phyloP scores from a whole-genome alignment of 1,140 invertebrate species.

The Bilobella aurantiaca region DNA sequence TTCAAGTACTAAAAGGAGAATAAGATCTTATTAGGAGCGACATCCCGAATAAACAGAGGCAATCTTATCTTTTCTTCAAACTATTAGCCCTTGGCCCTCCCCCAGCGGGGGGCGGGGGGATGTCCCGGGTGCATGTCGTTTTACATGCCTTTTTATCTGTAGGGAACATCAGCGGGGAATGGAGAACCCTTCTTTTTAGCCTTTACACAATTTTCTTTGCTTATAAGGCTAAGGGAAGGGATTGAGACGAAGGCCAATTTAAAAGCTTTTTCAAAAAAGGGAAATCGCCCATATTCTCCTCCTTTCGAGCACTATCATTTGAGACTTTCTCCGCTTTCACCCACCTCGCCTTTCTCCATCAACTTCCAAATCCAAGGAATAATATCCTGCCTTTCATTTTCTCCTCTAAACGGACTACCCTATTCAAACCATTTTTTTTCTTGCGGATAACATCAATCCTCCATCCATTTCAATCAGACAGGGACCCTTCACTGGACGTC shows the following conservation, averaged over 20 bases:
- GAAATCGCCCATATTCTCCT: slow-evolving; percentile 8
- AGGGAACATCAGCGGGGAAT: not conserved
- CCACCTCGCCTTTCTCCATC: not conserved
- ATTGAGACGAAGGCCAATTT: not conserved
- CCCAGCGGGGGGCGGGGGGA: no score
- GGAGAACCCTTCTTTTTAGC: no score
- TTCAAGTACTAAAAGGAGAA: not conserved
- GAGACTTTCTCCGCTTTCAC: not conserved
- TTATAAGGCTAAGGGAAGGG: no score
- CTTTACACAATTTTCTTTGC: no score
- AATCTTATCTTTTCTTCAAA: slow-evolving; percentile 3
- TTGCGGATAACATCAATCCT: not conserved
- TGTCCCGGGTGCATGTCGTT: no score
- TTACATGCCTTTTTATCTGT: no score
- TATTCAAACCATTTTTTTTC: not conserved
- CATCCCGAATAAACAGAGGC: not conserved
- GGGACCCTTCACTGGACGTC: no score
- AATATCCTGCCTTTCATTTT: not conserved
- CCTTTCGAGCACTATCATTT: not conserved
- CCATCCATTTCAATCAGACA: not conserved
- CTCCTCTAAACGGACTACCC: not conserved
- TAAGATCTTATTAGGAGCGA: not conserved
- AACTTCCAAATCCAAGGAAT: slow-evolving; percentile 3
- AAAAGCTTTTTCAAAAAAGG: not conserved
- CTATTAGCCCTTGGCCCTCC: not conserved